Base-by-base conservation (phyloP, 2,888 invertebrate genomes). In the Lagria hirta region DNA sequence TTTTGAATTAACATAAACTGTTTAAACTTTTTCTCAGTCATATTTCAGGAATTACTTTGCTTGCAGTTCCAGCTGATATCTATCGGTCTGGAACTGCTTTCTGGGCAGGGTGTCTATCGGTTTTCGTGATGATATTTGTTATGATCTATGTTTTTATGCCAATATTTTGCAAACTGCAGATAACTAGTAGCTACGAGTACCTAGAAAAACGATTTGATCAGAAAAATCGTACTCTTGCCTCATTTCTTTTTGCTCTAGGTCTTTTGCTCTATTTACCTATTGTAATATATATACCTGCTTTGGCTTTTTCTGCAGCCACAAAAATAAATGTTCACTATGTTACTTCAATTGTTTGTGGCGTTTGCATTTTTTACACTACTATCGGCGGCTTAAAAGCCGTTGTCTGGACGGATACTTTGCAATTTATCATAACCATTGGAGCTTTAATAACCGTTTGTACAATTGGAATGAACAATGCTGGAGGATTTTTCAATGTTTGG, bases 341-440 rank as follows among this genome's bases (percentile, higher is more conserved):
- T 16, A 80, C 84, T 1, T 78, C 83, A 1, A 73, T 84, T 0
- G 76, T 85, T 7, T 86, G 86, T 58, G 69, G 80, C 2, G 75
- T 83, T 1, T 88, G 88, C 62, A 84, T 86, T 12, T 84, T 87
- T 29, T 84, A 88, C 57, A 86, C 86, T 2, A 83, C 85, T 1
- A 65, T 87, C 21, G 87, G 82, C 21, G 84, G 84, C 4, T 64
- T 84, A 13, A 74, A 81, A 62, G 84, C 83, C 2, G 80, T 85
- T 3, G 79, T 84, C 2, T 81, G 82, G 72, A 79, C 83, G 2
- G 79, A 79, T 45, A 73, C 76, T 3, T 60, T 79, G 24, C 82
- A 84, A 43, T 78, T 82, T 28, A 67, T 77, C 5, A 75, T 82
- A 0, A 77, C 76, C 43, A 57, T 74, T 10, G 74, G 76, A 1